These are phyloP conservation scores for Habroteleia sp. DNA, from an alignment of 2,888 invertebrate genomes.

Conservation along the genomic window DNA sequence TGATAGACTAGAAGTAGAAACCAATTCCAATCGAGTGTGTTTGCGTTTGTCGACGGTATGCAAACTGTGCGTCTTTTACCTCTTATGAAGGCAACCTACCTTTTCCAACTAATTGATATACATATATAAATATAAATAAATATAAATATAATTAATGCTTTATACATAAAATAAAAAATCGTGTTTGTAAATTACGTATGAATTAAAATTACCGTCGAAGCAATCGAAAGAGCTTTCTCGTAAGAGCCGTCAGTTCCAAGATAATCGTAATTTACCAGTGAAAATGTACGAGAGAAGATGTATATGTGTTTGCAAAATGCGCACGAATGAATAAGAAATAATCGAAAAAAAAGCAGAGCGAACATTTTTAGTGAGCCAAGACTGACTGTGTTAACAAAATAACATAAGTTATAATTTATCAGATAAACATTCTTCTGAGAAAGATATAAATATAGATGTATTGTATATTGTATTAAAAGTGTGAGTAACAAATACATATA, in stretches of 20 bases:
- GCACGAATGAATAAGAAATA: conserved; percentile 31
- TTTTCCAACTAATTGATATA: conserved; percentile 56
- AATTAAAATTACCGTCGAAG: conserved; percentile 59
- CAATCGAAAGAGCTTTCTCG: conserved; percentile 64
- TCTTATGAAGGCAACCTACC: conserved; percentile 45
- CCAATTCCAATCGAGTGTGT: conserved; percentile 34
- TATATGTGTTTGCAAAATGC: conserved; percentile 12
- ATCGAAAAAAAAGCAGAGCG: conserved; percentile 30
- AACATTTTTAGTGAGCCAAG: conserved; percentile 70
- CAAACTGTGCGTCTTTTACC: conserved; percentile 47
- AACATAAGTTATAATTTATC: conserved; percentile 50
- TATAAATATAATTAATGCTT: conserved; percentile 60
- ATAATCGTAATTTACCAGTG: conserved; percentile 57
- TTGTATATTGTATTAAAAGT: conserved; percentile 55
- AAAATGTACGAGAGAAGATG: conserved; percentile 27
- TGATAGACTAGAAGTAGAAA: conserved; percentile 48
- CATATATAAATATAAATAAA: conserved; percentile 52
- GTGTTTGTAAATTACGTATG: conserved; percentile 62
- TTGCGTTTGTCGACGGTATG: conserved; percentile 39
- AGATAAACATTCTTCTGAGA: conserved; percentile 38
- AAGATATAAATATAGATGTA: conserved; percentile 52
- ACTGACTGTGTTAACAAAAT: conserved; percentile 71
- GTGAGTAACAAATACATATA: conserved; percentile 38
- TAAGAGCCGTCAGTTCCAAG: conserved; percentile 61
- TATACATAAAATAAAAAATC: conserved; percentile 53